These are phyloP conservation scores for Cygnus buccinator DNA, from an alignment of 2,113 vertebrate genomes.

Conservation along the genomic window DNA sequence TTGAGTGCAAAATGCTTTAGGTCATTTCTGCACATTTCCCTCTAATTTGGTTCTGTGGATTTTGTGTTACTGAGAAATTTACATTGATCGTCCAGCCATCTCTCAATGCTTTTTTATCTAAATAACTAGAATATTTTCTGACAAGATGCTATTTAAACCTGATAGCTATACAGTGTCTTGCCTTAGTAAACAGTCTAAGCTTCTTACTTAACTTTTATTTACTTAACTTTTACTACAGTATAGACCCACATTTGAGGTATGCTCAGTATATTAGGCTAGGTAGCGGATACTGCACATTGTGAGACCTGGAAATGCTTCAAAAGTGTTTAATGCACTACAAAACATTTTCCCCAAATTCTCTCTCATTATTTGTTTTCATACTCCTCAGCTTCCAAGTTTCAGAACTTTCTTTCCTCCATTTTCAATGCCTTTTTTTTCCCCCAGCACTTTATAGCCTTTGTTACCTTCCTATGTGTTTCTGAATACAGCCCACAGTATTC, in stretches of 20 bases:
- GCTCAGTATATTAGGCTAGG: neutral
- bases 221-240: neutral
- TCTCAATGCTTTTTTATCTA: neutral
- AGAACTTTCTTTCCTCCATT: neutral
- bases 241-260: neutral
- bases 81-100: neutral
- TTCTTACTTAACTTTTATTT: neutral
- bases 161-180: neutral
- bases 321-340: neutral
- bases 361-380: neutral
- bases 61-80: constrained; percentile 9
- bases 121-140: constrained; percentile 11
- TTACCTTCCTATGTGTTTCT: neutral
- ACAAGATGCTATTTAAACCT: neutral
- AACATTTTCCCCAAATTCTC: neutral
- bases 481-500: neutral
- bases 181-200: neutral
- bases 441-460: neutral
- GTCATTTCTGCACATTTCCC: neutral
- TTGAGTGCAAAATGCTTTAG: neutral
- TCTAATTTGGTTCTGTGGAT: neutral
- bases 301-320: neutral
- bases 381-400: neutral
- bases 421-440: neutral
- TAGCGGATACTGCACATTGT: neutral